Evolutionary conservation across 2,888 invertebrate species (phyloP).

Genomic region (Apantesis nais): DNA sequence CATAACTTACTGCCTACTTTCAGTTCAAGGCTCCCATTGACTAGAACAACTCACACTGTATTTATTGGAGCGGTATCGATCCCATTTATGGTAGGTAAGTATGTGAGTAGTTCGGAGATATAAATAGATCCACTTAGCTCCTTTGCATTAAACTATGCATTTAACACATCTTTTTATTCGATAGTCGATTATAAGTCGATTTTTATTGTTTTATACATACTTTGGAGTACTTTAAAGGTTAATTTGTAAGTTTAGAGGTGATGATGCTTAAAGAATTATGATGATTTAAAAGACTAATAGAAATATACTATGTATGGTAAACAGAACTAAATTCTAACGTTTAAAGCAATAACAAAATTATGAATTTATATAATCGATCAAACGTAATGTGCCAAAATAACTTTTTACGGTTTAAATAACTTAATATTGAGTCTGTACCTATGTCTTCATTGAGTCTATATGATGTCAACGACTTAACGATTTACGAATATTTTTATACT

Average conservation of each 20-base stretch:
- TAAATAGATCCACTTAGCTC: not conserved
- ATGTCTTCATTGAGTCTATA: not conserved
- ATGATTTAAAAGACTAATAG: no score
- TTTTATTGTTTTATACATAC: not conserved
- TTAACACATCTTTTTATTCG: no score
- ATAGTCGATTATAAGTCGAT: not conserved
- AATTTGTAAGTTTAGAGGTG: not conserved
- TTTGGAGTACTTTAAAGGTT: not conserved
- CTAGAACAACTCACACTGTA: constrained; percentile 29
- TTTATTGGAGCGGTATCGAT: not conserved
- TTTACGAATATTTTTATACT: not conserved
- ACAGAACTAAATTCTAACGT: no score
- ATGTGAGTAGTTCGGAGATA: not conserved
- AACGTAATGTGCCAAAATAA: not conserved
- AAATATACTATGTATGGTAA: no score
- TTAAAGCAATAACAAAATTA: not conserved
- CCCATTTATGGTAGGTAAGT: constrained; percentile 3
- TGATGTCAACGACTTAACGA: not conserved
- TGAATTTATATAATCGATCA: not conserved
- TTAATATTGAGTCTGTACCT: not conserved
- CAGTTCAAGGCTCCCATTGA: constrained; percentile 44
- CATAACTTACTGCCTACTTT: constrained; percentile 49
- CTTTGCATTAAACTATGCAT: not conserved
- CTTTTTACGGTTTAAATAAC: not conserved
- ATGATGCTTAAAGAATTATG: no score